Conservation (phyloP, 1,140 invertebrate species). For the Druon quercuslanigerum region DNA sequence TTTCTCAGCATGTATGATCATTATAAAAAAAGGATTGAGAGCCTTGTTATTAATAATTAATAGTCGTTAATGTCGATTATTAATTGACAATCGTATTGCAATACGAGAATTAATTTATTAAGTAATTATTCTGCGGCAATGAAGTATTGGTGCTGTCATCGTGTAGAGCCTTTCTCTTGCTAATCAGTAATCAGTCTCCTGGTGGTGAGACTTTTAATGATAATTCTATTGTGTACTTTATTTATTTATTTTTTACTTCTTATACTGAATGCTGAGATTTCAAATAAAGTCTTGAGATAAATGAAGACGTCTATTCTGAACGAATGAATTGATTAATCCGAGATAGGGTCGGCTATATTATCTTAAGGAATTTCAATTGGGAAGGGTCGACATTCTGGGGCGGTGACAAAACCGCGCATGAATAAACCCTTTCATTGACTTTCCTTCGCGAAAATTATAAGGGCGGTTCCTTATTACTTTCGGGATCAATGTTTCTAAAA, state of each 20-base stretch:
- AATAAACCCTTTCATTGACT: constrained; percentile 34
- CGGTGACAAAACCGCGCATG: constrained; percentile 46
- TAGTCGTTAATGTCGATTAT: constrained; percentile 12
- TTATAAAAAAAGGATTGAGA: not conserved
- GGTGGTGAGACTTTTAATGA: not conserved
- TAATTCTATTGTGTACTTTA: not conserved
- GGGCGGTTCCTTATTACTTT: constrained; percentile 42
- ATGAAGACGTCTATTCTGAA: not conserved
- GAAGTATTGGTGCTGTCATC: not conserved
- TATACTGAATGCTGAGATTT: too few species aligned
- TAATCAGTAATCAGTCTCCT: not conserved
- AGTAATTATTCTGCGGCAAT: not conserved
- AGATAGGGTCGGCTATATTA: not conserved
- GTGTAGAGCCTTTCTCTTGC: constrained; percentile 2
- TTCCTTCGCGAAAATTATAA: constrained; percentile 38
- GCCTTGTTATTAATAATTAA: constrained; percentile 2
- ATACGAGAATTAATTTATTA: constrained; percentile 14
- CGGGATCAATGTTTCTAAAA: too few species aligned
- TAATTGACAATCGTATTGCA: constrained; percentile 13
- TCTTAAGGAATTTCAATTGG: constrained; percentile 2
- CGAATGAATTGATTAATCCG: constrained; percentile 4
- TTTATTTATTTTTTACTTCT: not conserved
- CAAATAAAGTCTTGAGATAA: not conserved
- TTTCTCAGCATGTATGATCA: constrained; percentile 24
- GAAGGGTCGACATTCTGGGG: constrained; percentile 9